These are phyloP conservation scores for Choristoneura fumiferana DNA, from an alignment of 1,140 invertebrate species.

Conservation along the genomic window DNA sequence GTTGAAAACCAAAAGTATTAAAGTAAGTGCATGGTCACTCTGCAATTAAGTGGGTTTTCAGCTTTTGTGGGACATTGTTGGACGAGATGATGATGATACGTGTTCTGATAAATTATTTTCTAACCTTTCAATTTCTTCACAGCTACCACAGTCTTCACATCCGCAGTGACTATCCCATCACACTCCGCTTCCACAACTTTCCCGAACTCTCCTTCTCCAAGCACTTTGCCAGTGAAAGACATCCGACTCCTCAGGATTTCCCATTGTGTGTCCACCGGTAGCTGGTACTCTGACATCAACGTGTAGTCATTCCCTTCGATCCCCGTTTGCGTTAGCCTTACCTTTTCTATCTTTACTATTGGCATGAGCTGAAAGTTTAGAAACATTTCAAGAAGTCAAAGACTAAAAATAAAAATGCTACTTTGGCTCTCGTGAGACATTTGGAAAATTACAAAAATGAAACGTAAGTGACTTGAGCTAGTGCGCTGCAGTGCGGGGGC, in stretches of 20 bases:
- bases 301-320: conserved; percentile 81
- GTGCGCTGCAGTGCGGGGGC: too few relatives aligned
- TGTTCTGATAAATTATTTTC: too few relatives aligned
- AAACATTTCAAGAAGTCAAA: conserved; percentile 14
- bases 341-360: conserved; percentile 92
- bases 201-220: conserved; percentile 97
- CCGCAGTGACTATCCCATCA: conserved; percentile 83
- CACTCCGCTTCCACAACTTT: conserved; percentile 94
- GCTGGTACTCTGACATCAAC: conserved; percentile 94
- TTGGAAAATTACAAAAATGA: too few relatives aligned
- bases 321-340: conserved; percentile 83
- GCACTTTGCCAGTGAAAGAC: conserved; percentile 87
- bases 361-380: conserved; percentile 83
- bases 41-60: too few relatives aligned
- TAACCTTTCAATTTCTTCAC: conserved; percentile 99
- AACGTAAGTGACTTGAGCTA: too few relatives aligned
- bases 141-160: conserved; percentile 88
- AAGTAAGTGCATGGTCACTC: too few relatives aligned
- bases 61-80: too few relatives aligned
- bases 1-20: too few relatives aligned
- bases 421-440: too few relatives aligned
- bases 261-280: conserved; percentile 95
- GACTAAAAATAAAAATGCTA: too few relatives aligned
- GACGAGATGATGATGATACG: too few relatives aligned
- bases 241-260: conserved; percentile 88